phyloP scores from a whole-genome alignment of 1,140 invertebrate species.

The Scaptomyza montana region DNA sequence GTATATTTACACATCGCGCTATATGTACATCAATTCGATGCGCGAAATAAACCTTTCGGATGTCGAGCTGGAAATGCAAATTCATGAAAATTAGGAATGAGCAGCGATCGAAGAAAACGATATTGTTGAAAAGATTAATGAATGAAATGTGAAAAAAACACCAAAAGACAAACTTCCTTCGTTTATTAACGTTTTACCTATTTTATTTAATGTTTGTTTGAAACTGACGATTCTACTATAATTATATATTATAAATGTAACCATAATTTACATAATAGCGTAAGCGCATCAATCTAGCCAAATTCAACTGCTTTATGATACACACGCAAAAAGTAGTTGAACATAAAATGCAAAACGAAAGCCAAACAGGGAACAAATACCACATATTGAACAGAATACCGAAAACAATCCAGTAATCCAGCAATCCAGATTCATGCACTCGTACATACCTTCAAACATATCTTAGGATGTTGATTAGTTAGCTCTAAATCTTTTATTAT shows the following conservation, averaged over 20 bases:
- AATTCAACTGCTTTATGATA: conserved; percentile 36
- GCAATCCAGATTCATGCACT: conserved; percentile 41
- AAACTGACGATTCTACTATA: conserved; percentile 78
- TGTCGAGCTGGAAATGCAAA: conserved; percentile 90
- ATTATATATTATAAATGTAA: conserved; percentile 51
- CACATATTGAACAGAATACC: conserved; percentile 30
- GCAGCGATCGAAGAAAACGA: conserved; percentile 3
- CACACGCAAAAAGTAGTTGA: conserved; percentile 43
- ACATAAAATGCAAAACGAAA: conserved; percentile 40
- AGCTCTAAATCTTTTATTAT: conserved; percentile 62
- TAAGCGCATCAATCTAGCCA: conserved; percentile 43
- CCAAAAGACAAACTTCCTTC: conserved; percentile 76
- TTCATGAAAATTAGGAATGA: conserved; percentile 85
- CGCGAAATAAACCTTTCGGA: conserved; percentile 89
- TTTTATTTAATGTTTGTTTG: conserved; percentile 51
- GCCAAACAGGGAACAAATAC: conserved; percentile 66
- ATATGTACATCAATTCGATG: conserved; percentile 94
- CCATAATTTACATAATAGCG: conserved; percentile 34
- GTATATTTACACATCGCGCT: conserved; percentile 95
- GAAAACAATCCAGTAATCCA: conserved; percentile 58
- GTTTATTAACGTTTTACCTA: conserved; percentile 29
- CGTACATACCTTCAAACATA: conserved; percentile 66
- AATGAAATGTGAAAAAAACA: conserved; percentile 48
- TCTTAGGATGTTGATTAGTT: conserved; percentile 63
- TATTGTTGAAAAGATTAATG: conserved; percentile 31